A percentile compares a stretch with the other conserved stretches of the same genome.
Evolutionary conservation across 2,888 invertebrate genomes (phyloP).

Genomic region (Microchrysa polita): DNA sequence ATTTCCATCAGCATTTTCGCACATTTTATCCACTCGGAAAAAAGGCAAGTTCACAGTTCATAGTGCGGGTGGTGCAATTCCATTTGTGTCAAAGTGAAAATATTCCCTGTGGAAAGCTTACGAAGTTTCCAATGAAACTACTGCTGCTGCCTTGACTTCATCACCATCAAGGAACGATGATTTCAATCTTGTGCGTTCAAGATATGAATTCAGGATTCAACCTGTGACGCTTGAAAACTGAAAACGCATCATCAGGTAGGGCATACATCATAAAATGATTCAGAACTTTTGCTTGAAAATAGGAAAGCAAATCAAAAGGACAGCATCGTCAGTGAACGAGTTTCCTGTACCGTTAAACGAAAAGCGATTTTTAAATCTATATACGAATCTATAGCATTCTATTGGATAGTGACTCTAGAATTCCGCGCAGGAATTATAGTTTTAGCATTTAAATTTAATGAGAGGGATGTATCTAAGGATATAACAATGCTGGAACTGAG

Average conservation of each 20-base stretch:
- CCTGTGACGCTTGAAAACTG: neutral
- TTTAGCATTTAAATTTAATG: too few species aligned
- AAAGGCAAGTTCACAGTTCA: constrained; percentile 16
- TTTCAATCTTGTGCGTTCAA: constrained; percentile 25
- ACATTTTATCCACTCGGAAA: constrained; percentile 12
- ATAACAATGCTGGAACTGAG: too few species aligned
- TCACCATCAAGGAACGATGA: neutral
- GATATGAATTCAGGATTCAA: constrained; percentile 8
- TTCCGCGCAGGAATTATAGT: too few species aligned
- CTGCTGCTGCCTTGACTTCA: neutral
- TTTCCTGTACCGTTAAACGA: too few species aligned
- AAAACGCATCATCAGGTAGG: too few species aligned
- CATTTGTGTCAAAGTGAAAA: constrained; percentile 22
- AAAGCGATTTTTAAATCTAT: too few species aligned
- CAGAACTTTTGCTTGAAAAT: neutral
- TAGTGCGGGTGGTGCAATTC: neutral
- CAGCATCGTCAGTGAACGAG: too few species aligned
- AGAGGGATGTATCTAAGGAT: too few species aligned
- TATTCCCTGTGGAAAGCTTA: neutral
- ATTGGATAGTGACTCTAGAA: too few species aligned
- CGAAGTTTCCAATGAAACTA: constrained; percentile 24
- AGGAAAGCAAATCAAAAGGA: too few species aligned
- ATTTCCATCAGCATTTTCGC: neutral
- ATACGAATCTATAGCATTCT: too few species aligned
- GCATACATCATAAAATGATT: too few species aligned